A percentile compares a stretch with the other conserved stretches of the same genome.
Evolutionary conservation across 2,888 invertebrate genomes (phyloP).

Genomic region (Caenorhabditis drosophilae): DNA sequence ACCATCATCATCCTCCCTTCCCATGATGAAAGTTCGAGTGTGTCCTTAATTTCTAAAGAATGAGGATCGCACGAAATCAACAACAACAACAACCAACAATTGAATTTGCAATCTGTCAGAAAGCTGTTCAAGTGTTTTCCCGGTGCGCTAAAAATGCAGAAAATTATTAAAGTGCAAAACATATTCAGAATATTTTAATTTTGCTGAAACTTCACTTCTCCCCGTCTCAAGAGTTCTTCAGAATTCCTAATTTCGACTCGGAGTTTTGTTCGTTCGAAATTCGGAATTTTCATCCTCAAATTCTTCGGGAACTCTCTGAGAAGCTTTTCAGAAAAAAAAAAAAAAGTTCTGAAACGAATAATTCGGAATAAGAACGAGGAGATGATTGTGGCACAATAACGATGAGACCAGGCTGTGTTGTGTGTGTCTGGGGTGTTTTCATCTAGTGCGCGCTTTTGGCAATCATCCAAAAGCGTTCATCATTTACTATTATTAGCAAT

Average conservation of each 20-base stretch:
- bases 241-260: no score
- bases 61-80: neutral
- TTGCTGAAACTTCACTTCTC: no score
- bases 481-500: constrained; percentile 29
- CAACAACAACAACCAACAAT: neutral
- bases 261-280: no score
- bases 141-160: neutral
- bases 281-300: neutral
- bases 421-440: neutral
- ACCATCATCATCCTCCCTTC: no score
- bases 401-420: no score
- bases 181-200: neutral
- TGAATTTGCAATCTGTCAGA: neutral
- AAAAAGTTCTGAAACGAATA: neutral
- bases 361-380: no score
- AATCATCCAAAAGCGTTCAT: constrained; percentile 13
- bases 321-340: no score
- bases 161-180: neutral
- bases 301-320: no score
- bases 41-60: no score
- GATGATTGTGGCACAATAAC: no score
- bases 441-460: neutral
- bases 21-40: no score
- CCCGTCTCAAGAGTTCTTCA: no score
- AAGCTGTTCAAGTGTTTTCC: constrained; percentile 25